Base-by-base conservation (phyloP, 92 coral and sea anemone species). In the Palythoa caribaeorum region DNA sequence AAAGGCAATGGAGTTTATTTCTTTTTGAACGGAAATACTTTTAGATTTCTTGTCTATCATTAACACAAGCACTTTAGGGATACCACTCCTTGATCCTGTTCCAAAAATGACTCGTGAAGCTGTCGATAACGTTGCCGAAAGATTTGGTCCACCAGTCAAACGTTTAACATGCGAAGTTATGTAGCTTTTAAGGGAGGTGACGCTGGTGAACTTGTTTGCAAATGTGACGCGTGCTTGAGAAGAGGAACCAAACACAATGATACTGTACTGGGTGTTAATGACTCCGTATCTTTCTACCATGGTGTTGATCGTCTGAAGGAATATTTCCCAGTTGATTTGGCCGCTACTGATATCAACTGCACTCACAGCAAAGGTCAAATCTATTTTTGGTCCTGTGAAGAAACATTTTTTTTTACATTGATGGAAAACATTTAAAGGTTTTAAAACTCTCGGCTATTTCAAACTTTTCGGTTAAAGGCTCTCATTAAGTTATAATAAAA, bases 31-130 rank as follows among this genome's bases (percentile, higher is more conserved):
- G 54, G 38, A 14, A 52, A 20, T 1, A 17, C 83, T 78, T 38
- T 50, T 78, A 35, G 83, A 78, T 78, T 54, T 78, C 15, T 6
- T 35, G 50, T 78, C 83, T 48, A 78, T 78, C 83, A 78, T 78
- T 14, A 78, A 21, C 19, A 54, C 69, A 36, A 53, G 7, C 19
- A 78, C 35, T 37, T 78, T 78, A 35, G 69, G 71, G 15, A 55
- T 51, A 4, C 83, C 48, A 6, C 38, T 60, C 0, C 83, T 66
- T 38, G 83, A 57, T 16, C 83, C 83, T 21, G 83, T 36, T 78
- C 52, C 83, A 15, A 40, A 16, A 39, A 78, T 37, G 10, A 57
- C 83, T 11, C 15, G 36, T 37, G 69, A 55, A 54, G 70, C 20
- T 53, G 70, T 55, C 13, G 65, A 55, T 44, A 78, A 35, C 13